Percentiles rank a stretch among this genome's conserved stretches.
Evolutionary conservation across 2,113 vertebrate species (phyloP).

Genomic region (Dipodomys spectabilis): DNA sequence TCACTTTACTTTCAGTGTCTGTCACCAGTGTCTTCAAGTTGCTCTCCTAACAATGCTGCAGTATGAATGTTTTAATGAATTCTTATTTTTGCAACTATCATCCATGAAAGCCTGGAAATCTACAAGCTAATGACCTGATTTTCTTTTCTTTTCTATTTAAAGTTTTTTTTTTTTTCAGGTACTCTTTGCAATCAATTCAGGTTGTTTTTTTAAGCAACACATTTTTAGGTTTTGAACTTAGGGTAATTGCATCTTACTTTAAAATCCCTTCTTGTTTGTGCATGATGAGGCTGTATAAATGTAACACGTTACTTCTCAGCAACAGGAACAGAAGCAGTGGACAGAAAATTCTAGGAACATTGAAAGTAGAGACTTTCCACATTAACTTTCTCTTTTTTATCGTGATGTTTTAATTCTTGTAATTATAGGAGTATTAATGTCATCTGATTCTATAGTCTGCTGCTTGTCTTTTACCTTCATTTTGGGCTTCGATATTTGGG

Average conservation of each 20-base stretch:
- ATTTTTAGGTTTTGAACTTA: conserved; percentile 74
- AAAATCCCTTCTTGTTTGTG: conserved; percentile 78
- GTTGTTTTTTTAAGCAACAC: conserved; percentile 68
- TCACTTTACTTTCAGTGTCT: conserved; percentile 20
- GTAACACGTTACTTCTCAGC: conserved; percentile 16
- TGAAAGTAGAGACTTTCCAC: not conserved
- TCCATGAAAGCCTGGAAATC: conserved; percentile 71
- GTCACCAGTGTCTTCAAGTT: conserved; percentile 3
- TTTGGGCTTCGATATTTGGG: not conserved
- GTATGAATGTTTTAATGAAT: conserved; percentile 64
- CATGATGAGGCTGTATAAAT: conserved; percentile 53
- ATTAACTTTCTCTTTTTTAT: not conserved
- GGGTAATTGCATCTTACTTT: conserved; percentile 81
- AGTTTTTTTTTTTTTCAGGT: conserved; percentile 6
- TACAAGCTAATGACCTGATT: conserved; percentile 61
- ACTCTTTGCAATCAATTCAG: conserved; percentile 73
- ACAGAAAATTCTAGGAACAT: not conserved
- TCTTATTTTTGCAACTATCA: conserved; percentile 61
- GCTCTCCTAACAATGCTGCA: conserved; percentile 19
- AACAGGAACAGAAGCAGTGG: conserved; percentile 4
- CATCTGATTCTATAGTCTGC: not conserved
- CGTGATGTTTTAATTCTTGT: not conserved
- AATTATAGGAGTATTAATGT: not conserved
- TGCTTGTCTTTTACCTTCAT: conserved; percentile 14
- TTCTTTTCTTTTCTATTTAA: conserved; percentile 31